A percentile compares a stretch with the other conserved stretches of the same genome.
Conservation (phyloP, 2,888 invertebrate genomes). For the Theristus sp. region DNA sequence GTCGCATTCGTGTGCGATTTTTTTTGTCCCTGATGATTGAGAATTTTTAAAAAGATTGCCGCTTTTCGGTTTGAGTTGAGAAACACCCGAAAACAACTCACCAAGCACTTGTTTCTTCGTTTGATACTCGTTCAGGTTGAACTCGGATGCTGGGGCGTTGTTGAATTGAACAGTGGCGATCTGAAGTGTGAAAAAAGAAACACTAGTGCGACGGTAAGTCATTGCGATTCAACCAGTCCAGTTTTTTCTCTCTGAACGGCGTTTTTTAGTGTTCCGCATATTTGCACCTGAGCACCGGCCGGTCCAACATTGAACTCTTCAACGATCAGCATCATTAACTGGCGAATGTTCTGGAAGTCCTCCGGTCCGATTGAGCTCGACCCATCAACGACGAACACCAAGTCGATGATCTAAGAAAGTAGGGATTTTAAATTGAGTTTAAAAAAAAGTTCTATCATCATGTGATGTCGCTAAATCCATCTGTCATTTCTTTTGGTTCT, state of each 20-base stretch:
- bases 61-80: too few species aligned
- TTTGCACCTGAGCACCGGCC: neutral
- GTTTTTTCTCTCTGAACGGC: neutral
- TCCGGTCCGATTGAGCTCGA: constrained; percentile 6
- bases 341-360: constrained; percentile 4
- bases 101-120: neutral
- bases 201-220: too few species aligned
- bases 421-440: too few species aligned
- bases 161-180: constrained; percentile 6
- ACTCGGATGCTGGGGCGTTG: neutral
- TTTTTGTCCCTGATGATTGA: too few species aligned
- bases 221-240: too few species aligned
- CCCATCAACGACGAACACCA: constrained; percentile 5
- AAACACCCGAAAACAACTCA: neutral
- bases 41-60: too few species aligned
- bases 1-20: too few species aligned
- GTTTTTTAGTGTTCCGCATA: neutral
- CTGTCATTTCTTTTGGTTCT: too few species aligned
- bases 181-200: neutral
- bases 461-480: too few species aligned
- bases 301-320: constrained; percentile 1
- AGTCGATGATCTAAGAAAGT: neutral
- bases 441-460: too few species aligned
- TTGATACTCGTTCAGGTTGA: constrained; percentile 1
- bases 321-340: constrained; percentile 1